Evolutionary conservation across 2,797 vertebrate genomes (phyloP).

Genomic region (Malacoctenus gilli): DNA sequence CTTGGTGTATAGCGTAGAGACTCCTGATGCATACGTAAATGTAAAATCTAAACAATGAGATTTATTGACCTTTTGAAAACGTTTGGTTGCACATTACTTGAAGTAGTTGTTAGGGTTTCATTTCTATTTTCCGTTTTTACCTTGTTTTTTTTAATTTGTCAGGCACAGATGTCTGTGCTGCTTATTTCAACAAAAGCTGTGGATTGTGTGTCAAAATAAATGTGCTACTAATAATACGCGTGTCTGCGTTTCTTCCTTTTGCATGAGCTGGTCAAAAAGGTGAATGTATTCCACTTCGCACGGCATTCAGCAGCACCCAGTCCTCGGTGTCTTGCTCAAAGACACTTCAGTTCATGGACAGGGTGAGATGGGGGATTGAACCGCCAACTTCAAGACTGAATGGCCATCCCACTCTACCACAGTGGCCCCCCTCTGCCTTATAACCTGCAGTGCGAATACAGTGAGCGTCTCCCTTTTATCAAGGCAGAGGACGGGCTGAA

Average conservation of each 20-base stretch:
- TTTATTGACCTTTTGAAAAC: constrained; percentile 29
- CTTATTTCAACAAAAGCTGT: constrained; percentile 67
- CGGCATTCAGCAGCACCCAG: constrained; percentile 20
- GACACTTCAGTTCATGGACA: no score
- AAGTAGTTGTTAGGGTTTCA: constrained; percentile 53
- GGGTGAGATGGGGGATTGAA: no score
- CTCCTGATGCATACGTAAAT: constrained; percentile 56
- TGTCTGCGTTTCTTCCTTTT: constrained; percentile 23
- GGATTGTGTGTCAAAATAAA: constrained; percentile 81
- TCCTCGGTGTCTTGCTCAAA: no score
- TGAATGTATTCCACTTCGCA: constrained; percentile 15
- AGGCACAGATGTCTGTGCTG: constrained; percentile 43
- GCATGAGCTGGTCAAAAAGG: background rate
- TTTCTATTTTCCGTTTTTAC: constrained; percentile 56
- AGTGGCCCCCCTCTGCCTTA: no score
- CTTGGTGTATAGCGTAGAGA: constrained; percentile 55
- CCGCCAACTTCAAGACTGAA: no score
- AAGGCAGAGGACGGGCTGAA: constrained; percentile 10
- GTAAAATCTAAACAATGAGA: constrained; percentile 47
- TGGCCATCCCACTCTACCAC: no score
- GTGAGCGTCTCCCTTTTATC: constrained; percentile 16
- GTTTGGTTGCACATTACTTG: constrained; percentile 37
- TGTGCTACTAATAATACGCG: constrained; percentile 43
- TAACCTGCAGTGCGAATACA: no score
- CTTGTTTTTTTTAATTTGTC: constrained; percentile 35